Evolutionary conservation across 2,888 invertebrate genomes (phyloP).

Genomic region (Cenopis cana): DNA sequence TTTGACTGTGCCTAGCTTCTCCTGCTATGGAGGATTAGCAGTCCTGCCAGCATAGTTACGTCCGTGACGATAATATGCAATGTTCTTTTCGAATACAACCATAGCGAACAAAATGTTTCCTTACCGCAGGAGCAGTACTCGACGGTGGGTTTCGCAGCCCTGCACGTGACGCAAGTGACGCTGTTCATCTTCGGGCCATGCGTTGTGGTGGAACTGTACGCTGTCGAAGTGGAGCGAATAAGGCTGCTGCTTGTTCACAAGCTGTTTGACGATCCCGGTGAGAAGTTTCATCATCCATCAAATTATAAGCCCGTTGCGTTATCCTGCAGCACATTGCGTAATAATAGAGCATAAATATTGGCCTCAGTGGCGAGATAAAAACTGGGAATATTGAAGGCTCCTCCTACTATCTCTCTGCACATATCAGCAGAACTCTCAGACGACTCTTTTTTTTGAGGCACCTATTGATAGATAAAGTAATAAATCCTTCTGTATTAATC

Average conservation of each 20-base stretch:
- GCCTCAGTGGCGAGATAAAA: background rate
- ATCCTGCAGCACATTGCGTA: too few species aligned
- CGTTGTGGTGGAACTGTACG: slow-evolving; percentile 65
- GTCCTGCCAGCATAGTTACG: too few species aligned
- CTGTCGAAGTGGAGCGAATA: slow-evolving; percentile 70
- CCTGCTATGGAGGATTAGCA: too few species aligned
- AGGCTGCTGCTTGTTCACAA: slow-evolving; percentile 62
- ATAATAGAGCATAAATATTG: background rate
- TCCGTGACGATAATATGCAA: too few species aligned
- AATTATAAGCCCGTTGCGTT: too few species aligned
- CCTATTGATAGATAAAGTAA: too few species aligned
- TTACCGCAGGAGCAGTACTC: slow-evolving; percentile 60
- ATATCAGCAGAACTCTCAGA: background rate
- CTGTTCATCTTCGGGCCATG: slow-evolving; percentile 72
- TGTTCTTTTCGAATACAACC: too few species aligned
- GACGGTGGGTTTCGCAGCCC: slow-evolving; percentile 59
- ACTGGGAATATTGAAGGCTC: background rate
- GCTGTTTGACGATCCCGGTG: slow-evolving; percentile 65
- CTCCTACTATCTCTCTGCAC: background rate
- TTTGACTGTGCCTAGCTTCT: too few species aligned
- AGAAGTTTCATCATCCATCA: background rate
- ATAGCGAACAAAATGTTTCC: background rate
- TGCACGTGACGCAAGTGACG: slow-evolving; percentile 66
- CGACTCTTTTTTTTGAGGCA: background rate
- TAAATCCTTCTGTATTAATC: too few species aligned